Base-by-base conservation (phyloP, 2,888 invertebrate genomes). In the Ischnura elegans region DNA sequence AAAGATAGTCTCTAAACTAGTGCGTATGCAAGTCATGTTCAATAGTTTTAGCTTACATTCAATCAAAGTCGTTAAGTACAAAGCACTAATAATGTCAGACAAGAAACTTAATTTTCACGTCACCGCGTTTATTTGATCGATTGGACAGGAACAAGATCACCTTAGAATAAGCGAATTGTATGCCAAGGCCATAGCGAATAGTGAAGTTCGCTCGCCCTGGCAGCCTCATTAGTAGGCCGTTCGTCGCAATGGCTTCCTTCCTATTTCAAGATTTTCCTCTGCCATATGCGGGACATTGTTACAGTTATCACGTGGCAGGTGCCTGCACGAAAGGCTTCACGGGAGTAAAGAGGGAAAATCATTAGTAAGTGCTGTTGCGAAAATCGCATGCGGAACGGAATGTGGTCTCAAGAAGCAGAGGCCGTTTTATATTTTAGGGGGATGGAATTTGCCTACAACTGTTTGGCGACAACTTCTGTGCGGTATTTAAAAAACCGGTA, bases 221-320 rank as follows among this genome's bases (percentile, higher is more conserved):
- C 87, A 87, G 55, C 36, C 29, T 55, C 51, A 87, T 61, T 87
- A 87, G 55, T 87, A 87, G 87, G 87, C 42, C 87, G 55, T 42
- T 76, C 36, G 76, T 36, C 36, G 76, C 76, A 36, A 87, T 87
- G n/a, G 87, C 51, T 46, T 51, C 55, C 87, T 36, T 55, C 55
- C 55, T 46, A 55, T 21, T 55, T 46, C 42, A 19, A 43, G 45
- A 55, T 42, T 55, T n/a, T 87, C 55, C 87, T 55, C 3, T 19
- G 36, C 36, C 55, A 19, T 42, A 42, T 87, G 51, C 36, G 51
- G 36, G 25, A 36, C 55, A 66, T 13, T 76, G 29, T 55, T 16
- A 3, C 55, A 19, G 46, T 10, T 42, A 45, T 86, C 86, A 46
- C 86, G 46, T n/a, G 86, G 45, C 86, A 45, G 25, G n/a, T 36